A percentile compares a stretch with the other conserved stretches of the same genome.
phyloP scores from a whole-genome alignment of 2,113 vertebrate genomes.

The Neogobius melanostomus region DNA sequence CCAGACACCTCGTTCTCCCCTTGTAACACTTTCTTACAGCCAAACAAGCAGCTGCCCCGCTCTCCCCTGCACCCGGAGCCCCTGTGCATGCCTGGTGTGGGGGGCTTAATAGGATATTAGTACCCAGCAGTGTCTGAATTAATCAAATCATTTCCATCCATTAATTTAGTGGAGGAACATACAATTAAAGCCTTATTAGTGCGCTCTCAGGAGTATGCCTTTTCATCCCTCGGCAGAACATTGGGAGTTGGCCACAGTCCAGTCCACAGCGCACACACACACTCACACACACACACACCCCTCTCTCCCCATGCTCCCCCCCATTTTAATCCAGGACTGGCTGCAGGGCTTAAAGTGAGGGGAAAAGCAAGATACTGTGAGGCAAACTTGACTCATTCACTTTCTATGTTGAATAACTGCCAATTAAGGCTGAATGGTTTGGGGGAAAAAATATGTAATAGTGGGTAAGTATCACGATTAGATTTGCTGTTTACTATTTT shows the following conservation, averaged over 20 bases:
- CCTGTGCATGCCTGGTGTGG: slow-evolving; percentile 65
- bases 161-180: slow-evolving; percentile 84
- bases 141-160: slow-evolving; percentile 81
- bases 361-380: slow-evolving; percentile 16
- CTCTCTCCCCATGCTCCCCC: slow-evolving; percentile 33
- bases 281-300: no score
- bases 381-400: slow-evolving; percentile 12
- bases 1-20: slow-evolving; percentile 6
- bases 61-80: slow-evolving; percentile 62
- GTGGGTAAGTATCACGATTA: no score
- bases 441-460: no score
- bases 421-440: background rate
- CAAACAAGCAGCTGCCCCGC: slow-evolving; percentile 50
- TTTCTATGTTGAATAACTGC: slow-evolving; percentile 18
- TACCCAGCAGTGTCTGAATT: slow-evolving; percentile 79
- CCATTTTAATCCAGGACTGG: slow-evolving; percentile 28
- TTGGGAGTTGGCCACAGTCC: slow-evolving; percentile 76
- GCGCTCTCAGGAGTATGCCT: slow-evolving; percentile 77
- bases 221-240: slow-evolving; percentile 80
- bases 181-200: slow-evolving; percentile 81
- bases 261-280: slow-evolving; percentile 49
- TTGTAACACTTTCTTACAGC: slow-evolving; percentile 34
- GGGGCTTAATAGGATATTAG: slow-evolving; percentile 81
- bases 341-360: background rate
- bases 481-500: no score